Conservation (phyloP, 2,797 vertebrate species). For the Leucoraja ocellata region DNA sequence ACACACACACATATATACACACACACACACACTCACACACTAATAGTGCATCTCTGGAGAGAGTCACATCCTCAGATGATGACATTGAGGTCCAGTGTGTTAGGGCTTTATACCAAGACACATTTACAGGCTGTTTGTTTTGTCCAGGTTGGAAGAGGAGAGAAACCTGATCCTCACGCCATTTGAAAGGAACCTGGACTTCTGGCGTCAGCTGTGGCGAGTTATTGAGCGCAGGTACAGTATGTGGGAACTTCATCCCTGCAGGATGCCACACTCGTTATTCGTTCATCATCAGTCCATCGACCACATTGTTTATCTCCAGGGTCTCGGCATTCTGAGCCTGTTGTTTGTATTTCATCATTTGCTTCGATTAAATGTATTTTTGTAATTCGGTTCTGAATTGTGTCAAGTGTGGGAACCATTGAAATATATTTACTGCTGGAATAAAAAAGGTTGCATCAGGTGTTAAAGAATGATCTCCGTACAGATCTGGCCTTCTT, state of each 20-base stretch:
- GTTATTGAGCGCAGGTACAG: conserved; percentile 93
- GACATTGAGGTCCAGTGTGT: no score
- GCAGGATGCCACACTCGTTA: not conserved
- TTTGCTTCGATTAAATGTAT: not conserved
- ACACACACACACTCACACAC: no score
- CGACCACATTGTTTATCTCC: not conserved
- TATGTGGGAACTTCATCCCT: not conserved
- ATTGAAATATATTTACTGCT: not conserved
- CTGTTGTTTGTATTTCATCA: not conserved
- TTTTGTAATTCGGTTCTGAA: not conserved
- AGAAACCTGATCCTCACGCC: conserved; percentile 87
- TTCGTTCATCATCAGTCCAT: not conserved
- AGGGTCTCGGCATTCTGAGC: not conserved
- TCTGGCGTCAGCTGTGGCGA: conserved; percentile 97
- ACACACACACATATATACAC: no score
- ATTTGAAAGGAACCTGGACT: conserved; percentile 92
- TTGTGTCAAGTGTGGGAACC: not conserved
- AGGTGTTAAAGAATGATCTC: not conserved
- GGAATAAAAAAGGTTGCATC: not conserved
- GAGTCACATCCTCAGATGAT: no score
- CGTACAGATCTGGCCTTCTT: not conserved
- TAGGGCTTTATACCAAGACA: no score
- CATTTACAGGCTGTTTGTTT: not conserved
- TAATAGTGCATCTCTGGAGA: no score
- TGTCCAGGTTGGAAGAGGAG: conserved; percentile 81